A percentile compares a stretch with the other conserved stretches of the same genome.
Evolutionary conservation across 2,113 vertebrate genomes (phyloP).

Genomic region (Rhinolophus ferrumequinum): DNA sequence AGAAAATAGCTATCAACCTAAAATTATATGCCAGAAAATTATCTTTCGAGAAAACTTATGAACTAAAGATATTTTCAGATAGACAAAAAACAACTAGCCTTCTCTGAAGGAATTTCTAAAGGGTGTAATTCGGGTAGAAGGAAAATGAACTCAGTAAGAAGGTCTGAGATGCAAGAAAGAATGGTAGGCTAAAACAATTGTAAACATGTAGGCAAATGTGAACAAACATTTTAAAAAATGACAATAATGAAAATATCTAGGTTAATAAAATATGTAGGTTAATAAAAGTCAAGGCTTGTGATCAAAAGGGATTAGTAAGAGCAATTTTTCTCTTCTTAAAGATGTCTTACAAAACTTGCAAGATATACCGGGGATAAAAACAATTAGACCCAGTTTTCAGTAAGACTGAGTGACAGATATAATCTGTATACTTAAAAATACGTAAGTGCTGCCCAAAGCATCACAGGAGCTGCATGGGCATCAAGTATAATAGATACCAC

Average conservation of each 20-base stretch:
- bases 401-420: background rate
- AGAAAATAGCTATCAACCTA: background rate
- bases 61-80: conserved; percentile 1
- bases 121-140: background rate
- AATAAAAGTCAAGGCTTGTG: background rate
- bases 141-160: background rate
- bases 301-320: background rate
- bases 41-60: conserved; percentile 30
- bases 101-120: conserved; percentile 36
- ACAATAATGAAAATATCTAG: background rate
- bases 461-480: background rate
- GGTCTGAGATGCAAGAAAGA: background rate
- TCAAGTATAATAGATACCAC: background rate
- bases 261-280: background rate
- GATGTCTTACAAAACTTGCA: background rate
- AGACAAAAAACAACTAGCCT: background rate
- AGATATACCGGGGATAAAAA: background rate
- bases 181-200: background rate
- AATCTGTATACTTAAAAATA: background rate
- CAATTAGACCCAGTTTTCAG: background rate
- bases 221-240: background rate
- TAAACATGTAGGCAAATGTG: background rate
- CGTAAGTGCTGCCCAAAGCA: background rate
- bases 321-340: conserved; percentile 19
- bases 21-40: background rate